Conservation (phyloP, 2,113 vertebrate genomes). For the Nymphicus hollandicus region DNA sequence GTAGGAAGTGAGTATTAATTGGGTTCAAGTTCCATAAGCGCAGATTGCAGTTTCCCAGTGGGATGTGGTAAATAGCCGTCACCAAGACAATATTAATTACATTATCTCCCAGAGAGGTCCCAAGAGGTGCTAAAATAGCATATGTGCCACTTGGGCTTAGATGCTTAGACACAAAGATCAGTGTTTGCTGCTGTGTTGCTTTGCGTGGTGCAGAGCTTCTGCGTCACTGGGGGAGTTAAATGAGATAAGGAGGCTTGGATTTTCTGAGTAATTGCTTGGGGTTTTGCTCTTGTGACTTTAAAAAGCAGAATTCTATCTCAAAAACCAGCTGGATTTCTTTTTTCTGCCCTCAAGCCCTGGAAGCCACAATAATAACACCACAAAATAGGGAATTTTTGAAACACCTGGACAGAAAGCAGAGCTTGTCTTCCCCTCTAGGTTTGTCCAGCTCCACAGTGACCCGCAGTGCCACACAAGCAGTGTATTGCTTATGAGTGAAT, state of each 20-base stretch:
- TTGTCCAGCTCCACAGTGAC: background rate
- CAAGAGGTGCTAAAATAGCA: conserved; percentile 25
- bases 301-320: background rate
- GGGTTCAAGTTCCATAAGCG: conserved; percentile 29
- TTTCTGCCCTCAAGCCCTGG: background rate
- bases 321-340: background rate
- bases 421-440: background rate
- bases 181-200: background rate
- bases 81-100: conserved; percentile 54
- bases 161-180: background rate
- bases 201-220: background rate
- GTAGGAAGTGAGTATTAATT: conserved; percentile 29
- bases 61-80: conserved; percentile 2
- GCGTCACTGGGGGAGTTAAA: background rate
- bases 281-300: background rate
- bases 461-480: background rate
- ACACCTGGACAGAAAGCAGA: background rate
- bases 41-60: conserved; percentile 5
- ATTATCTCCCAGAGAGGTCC: conserved; percentile 16
- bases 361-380: background rate
- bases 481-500: background rate
- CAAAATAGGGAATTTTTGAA: background rate
- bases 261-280: background rate
- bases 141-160: conserved; percentile 19
- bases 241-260: background rate